These are phyloP conservation scores for Dolichoris vasculosae DNA, from an alignment of 1,140 invertebrate species.

Conservation along the genomic window DNA sequence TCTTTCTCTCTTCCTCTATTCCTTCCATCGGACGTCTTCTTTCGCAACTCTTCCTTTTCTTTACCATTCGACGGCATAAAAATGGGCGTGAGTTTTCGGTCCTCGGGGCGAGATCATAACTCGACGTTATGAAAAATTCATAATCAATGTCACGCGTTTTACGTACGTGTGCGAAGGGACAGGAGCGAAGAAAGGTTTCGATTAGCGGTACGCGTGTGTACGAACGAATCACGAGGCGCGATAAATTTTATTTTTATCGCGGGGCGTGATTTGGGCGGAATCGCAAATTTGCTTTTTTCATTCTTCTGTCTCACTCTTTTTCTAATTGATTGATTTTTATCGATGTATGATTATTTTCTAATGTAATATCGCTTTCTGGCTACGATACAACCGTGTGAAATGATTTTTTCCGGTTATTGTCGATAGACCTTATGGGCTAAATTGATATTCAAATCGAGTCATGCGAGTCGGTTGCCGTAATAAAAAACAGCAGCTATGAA, in stretches of 20 bases:
- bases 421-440: not conserved
- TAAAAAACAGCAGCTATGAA: conserved; percentile 28
- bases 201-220: not conserved
- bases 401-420: conserved; percentile 25
- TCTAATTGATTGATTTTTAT: conserved; percentile 50
- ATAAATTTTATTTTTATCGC: conserved; percentile 50
- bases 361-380: not conserved
- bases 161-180: not conserved
- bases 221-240: not conserved
- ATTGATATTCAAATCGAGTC: conserved; percentile 45
- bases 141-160: conserved; percentile 49
- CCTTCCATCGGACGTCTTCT: not conserved
- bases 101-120: conserved; percentile 13
- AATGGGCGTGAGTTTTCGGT: conserved; percentile 48
- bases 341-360: conserved; percentile 22
- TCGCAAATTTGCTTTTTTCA: conserved; percentile 19
- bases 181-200: not conserved
- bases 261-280: conserved; percentile 50
- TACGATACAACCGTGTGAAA: conserved; percentile 33
- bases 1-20: not conserved
- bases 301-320: not conserved
- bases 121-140: conserved; percentile 43
- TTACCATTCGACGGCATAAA: not conserved
- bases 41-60: not conserved
- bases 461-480: not conserved